Percentiles rank a stretch among this genome's conserved stretches.
These are phyloP conservation scores for Margarornis squamiger DNA, from an alignment of 2,797 vertebrate species.

Conservation along the genomic window DNA sequence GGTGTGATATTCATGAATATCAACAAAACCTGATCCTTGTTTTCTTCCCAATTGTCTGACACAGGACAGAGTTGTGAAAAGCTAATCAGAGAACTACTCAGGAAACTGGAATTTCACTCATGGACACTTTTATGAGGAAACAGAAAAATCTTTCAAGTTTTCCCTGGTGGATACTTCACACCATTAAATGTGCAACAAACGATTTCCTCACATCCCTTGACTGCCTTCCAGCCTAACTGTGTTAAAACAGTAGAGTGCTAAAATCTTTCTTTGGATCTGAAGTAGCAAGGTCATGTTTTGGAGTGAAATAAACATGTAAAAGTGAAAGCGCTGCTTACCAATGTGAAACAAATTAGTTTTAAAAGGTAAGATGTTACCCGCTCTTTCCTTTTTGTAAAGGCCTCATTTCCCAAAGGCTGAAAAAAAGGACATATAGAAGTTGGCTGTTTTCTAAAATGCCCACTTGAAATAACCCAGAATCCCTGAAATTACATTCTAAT, in stretches of 20 bases:
- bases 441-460: neutral
- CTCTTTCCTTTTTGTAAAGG: neutral
- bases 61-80: neutral
- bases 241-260: conserved; percentile 22
- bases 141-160: conserved; percentile 3
- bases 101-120: conserved; percentile 29
- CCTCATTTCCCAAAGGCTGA: neutral
- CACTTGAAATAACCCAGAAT: neutral
- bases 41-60: conserved; percentile 1
- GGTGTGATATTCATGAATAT: neutral
- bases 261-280: conserved; percentile 20
- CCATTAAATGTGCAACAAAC: conserved; percentile 12
- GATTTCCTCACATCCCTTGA: conserved; percentile 5
- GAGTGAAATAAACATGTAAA: neutral
- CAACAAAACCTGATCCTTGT: neutral
- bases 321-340: neutral
- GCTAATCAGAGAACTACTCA: neutral
- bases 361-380: neutral
- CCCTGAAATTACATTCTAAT: neutral
- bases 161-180: conserved; percentile 15
- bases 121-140: neutral
- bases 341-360: neutral
- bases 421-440: neutral
- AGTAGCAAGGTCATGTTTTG: neutral
- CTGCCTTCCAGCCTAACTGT: conserved; percentile 15